These are phyloP conservation scores for Lacerta bilineata DNA, from an alignment of 2,797 vertebrate species.

Conservation along the genomic window DNA sequence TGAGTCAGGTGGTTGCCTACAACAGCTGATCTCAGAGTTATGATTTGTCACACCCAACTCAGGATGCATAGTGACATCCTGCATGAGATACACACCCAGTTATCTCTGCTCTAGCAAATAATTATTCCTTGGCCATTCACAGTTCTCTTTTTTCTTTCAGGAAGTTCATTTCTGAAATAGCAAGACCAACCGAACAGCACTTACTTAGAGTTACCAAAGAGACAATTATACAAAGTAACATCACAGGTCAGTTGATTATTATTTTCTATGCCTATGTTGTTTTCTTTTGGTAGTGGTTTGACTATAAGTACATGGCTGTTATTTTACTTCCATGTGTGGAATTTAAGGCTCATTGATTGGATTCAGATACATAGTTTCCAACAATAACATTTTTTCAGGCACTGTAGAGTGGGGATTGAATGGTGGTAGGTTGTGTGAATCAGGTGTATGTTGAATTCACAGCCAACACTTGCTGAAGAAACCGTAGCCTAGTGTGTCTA, in stretches of 20 bases:
- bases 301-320: neutral
- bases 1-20: conserved; percentile 21
- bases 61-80: neutral
- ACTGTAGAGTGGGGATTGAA: neutral
- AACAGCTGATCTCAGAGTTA: neutral
- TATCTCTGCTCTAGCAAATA: neutral
- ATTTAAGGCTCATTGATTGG: neutral
- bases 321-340: neutral
- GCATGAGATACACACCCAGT: neutral
- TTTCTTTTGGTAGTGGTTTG: neutral
- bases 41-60: neutral
- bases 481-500: neutral
- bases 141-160: conserved; percentile 5
- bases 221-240: neutral
- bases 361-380: neutral
- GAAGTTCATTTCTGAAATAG: conserved; percentile 19
- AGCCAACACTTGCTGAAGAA: neutral
- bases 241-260: neutral
- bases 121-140: neutral
- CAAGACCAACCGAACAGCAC: neutral
- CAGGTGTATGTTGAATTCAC: neutral
- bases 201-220: neutral
- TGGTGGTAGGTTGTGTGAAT: neutral
- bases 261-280: neutral
- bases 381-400: neutral